Base-by-base conservation (phyloP, 2,888 invertebrate genomes). In the Drosophila koepferae region DNA sequence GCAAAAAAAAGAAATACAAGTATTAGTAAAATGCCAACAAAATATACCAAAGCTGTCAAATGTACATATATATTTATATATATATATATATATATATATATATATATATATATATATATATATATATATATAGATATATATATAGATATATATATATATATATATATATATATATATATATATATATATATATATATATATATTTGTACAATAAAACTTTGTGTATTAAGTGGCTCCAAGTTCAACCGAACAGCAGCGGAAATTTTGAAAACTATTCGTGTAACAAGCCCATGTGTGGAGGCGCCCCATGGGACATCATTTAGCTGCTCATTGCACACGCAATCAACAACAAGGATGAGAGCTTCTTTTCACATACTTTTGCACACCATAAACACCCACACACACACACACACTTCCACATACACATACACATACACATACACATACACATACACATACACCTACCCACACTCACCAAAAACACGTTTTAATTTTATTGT, bases 281-380 rank as follows among this genome's bases (percentile, higher is more conserved):
- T 62, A 51, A 49, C 20, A 54, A 46, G 18, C 56, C 40, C 53
- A 53, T 51, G 55, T 54, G 70, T 34, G 38, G 38, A 46, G 48
- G 31, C 18, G 14, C 28, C 58, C 63, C 60, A 41, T 49, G 64
- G 61, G 67, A 66, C 49, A 58, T 58, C 49, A 55, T 60, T 56
- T 53, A n/a, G 61, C 56, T 74, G 79, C 31, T 51, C 70, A 65
- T 55, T 43, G 56, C 63, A 63, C 68, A 48, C 38, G 67, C 56
- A 60, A 63, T 49, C 76, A 69, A 63, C 70, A 61, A 71, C 72
- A 64, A 72, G 77, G 77, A 80, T 60, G 77, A 78, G 54, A 62
- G 77, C 67, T 76, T 80, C 63, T 68, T 64, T 69, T 58, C 80
- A 77, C 63, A 54, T 63, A 59, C 58, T 34, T 59, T 65, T 80